Evolutionary conservation across 2,113 vertebrate species (phyloP), one percentile per base, ranked within the genome.

Genomic region (Speoplatyrhinus poulsoni): DNA sequence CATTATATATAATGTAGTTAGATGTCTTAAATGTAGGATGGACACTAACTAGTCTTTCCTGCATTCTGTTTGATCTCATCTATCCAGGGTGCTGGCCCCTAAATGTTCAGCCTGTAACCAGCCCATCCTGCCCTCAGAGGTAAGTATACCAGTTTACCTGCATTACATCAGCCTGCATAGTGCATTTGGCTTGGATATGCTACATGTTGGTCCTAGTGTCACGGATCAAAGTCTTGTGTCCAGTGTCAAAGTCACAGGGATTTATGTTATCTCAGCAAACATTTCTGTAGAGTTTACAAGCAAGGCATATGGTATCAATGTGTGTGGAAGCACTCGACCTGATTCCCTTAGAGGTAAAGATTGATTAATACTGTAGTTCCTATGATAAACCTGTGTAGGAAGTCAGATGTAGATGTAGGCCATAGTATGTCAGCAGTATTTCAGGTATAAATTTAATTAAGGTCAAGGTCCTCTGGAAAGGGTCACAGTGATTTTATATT

Each of bases 31-130:
- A 55, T 17, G 16, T 9, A 55, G 12, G n/a, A 1, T 55, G 54
- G 15, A n/a, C 12, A n/a, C 17, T 58, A 17, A 17, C 57, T 32
- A 26, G 12, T 3, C 26, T 32, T 12, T 73, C 70, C 58, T 73
- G 55, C 73, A 33, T 76, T 56, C 11, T 77, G 63, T 82, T 80
- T 71, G 72, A 69, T 83, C 63, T 75, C 72, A 32, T 64, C 11
- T 0, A n/a, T 85, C 0, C 74, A 99, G 97, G 87, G 96, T 98
- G 66, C 79, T 99, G 82, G 97, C 97, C 26, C 96, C 97, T 2
- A 98, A 99, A 87, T 99, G 97, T 90, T 94, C 96, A 12, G 94
- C 96, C 0, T 99, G 97, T 75, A 93, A 93, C 52, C 96, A 96
- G 77, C 94, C 96, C 69, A 98, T 99, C 85, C 93, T 99, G 54